A percentile compares a stretch with the other conserved stretches of the same genome.
phyloP scores from a whole-genome alignment of 2,113 vertebrate genomes.

The Melanerpes formicivorus region DNA sequence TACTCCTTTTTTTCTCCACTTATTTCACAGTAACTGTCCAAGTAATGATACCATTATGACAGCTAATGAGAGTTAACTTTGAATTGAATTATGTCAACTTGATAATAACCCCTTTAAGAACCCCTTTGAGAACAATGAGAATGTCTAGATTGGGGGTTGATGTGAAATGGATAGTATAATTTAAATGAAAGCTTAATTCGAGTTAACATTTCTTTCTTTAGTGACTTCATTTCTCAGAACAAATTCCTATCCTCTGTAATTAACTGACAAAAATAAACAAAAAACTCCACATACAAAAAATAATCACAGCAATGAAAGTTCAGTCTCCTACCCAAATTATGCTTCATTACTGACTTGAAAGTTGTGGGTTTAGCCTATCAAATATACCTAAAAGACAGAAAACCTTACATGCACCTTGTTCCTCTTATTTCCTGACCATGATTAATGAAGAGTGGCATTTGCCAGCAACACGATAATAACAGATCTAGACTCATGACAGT shows the following conservation, averaged over 20 bases:
- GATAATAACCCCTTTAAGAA: conserved; percentile 54
- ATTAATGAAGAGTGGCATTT: neutral
- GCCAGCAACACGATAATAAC: neutral
- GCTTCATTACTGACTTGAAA: neutral
- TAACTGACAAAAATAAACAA: conserved; percentile 39
- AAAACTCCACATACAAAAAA: conserved; percentile 25
- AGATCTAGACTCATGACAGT: neutral
- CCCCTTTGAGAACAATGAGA: conserved; percentile 38
- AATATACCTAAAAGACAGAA: neutral
- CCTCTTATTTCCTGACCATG: neutral
- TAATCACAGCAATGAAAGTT: neutral
- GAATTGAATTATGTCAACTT: conserved; percentile 56
- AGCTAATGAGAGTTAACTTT: conserved; percentile 51
- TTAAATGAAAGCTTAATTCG: conserved; percentile 60
- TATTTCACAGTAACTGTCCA: conserved; percentile 24
- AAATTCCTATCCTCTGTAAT: conserved; percentile 36
- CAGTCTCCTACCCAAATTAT: neutral
- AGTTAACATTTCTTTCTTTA: conserved; percentile 38
- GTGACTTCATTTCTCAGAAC: neutral
- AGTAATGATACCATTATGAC: conserved; percentile 40
- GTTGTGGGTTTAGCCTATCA: neutral
- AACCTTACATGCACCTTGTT: neutral
- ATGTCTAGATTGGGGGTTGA: conserved; percentile 49
- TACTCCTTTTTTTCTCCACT: neutral
- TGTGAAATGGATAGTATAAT: conserved; percentile 60